Conservation (phyloP, 2,888 invertebrate genomes). For the Apantesis nais region DNA sequence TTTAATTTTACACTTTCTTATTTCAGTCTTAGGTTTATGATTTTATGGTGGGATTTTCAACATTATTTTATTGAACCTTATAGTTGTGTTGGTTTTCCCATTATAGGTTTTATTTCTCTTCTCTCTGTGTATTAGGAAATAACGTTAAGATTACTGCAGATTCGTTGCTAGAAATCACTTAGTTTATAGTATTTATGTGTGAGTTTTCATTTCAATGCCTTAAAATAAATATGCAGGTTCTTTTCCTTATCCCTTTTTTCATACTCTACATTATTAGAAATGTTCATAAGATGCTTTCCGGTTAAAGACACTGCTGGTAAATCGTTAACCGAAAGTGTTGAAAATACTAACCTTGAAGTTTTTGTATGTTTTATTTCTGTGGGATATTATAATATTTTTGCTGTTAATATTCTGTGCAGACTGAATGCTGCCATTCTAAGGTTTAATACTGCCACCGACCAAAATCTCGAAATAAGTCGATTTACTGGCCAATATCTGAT, state of each 20-base stretch:
- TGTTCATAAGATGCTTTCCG: neutral
- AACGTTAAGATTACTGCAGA: constrained; percentile 4
- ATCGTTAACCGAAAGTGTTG: neutral
- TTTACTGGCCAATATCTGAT: neutral
- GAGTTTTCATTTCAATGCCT: neutral
- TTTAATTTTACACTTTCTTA: too few relatives aligned
- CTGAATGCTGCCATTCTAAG: neutral
- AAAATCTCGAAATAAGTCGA: neutral
- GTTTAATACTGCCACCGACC: neutral
- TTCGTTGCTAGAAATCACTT: neutral
- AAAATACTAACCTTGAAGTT: neutral
- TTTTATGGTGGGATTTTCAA: neutral
- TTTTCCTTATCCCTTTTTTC: neutral
- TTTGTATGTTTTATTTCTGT: too few relatives aligned
- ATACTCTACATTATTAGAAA: neutral
- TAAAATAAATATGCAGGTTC: constrained; percentile 1
- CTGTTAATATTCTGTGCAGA: neutral
- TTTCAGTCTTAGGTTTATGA: neutral
- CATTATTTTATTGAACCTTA: neutral
- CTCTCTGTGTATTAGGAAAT: neutral
- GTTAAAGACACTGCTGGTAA: neutral
- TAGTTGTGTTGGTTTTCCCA: neutral
- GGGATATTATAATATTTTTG: neutral
- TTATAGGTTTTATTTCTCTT: neutral
- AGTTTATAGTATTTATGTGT: neutral